Percentiles rank a stretch among this genome's conserved stretches.
phyloP scores from a whole-genome alignment of 2,797 vertebrate species.

The Miichthys miiuy region DNA sequence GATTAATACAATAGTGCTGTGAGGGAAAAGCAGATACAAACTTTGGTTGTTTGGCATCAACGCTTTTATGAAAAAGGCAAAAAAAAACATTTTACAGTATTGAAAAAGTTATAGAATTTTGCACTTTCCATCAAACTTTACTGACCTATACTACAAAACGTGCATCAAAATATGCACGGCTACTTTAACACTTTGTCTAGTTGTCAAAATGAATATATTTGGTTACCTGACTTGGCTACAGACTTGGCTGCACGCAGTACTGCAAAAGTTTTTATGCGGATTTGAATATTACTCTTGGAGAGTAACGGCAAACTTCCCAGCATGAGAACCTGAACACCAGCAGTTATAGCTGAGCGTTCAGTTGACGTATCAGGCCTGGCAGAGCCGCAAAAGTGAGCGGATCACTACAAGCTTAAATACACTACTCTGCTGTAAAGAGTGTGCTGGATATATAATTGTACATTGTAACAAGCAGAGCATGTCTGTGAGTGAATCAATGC shows the following conservation, averaged over 20 bases:
- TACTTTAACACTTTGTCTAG: not conserved
- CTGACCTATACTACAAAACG: too few relatives aligned
- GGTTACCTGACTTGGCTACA: not conserved
- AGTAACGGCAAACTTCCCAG: not conserved
- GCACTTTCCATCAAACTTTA: too few relatives aligned
- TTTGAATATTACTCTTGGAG: not conserved
- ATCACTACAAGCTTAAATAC: not conserved
- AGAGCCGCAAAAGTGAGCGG: not conserved
- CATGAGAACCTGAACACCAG: constrained; percentile 1
- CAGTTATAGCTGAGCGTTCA: not conserved
- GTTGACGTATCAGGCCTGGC: not conserved
- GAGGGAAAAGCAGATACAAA: too few relatives aligned
- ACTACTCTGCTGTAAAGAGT: not conserved
- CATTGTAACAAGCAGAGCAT: not conserved
- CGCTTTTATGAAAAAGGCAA: too few relatives aligned
- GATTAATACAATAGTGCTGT: not conserved
- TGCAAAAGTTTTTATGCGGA: too few relatives aligned
- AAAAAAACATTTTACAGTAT: too few relatives aligned
- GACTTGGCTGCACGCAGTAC: not conserved
- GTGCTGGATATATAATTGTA: not conserved
- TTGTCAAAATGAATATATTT: not conserved
- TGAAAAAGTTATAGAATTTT: too few relatives aligned
- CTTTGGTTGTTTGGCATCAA: too few relatives aligned
- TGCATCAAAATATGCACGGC: too few relatives aligned
- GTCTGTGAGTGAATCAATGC: not conserved